Percentiles rank a stretch among this genome's conserved stretches.
Conservation (phyloP, 2,797 vertebrate genomes). For the Poeciliopsis paucimaculata region DNA sequence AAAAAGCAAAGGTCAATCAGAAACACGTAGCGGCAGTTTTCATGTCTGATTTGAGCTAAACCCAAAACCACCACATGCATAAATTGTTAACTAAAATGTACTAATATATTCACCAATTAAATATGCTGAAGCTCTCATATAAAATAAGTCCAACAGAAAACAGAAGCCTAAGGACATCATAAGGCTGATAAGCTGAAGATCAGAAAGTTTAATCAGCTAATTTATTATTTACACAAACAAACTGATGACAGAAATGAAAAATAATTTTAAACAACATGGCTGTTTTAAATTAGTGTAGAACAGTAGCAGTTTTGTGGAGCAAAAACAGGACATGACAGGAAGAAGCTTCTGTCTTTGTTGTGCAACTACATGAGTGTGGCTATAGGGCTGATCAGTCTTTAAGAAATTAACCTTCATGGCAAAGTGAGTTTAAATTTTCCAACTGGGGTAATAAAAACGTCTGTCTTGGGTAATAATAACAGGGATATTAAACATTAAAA, state of each 20-base stretch:
- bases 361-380: slow-evolving; percentile 4
- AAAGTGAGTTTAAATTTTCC: neutral
- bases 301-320: slow-evolving; percentile 1
- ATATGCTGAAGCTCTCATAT: neutral
- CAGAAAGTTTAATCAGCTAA: slow-evolving; percentile 12
- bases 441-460: neutral
- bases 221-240: neutral
- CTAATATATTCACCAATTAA: neutral
- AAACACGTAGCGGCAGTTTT: neutral
- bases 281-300: neutral
- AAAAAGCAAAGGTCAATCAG: neutral
- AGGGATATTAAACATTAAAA: neutral
- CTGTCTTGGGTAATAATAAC: neutral
- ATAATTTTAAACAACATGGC: neutral
- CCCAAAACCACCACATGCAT: neutral
- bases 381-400: neutral
- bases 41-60: neutral
- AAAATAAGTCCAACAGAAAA: neutral
- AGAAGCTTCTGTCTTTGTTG: slow-evolving; percentile 7
- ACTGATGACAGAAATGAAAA: slow-evolving; percentile 4
- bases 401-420: slow-evolving; percentile 10
- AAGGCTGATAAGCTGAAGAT: slow-evolving; percentile 12
- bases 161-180: slow-evolving; percentile 7
- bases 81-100: neutral
- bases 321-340: slow-evolving; percentile 10